Evolutionary conservation across 35 echinoderm and acorn worm species (phyloP).

Genomic region (Amphiura filiformis): DNA sequence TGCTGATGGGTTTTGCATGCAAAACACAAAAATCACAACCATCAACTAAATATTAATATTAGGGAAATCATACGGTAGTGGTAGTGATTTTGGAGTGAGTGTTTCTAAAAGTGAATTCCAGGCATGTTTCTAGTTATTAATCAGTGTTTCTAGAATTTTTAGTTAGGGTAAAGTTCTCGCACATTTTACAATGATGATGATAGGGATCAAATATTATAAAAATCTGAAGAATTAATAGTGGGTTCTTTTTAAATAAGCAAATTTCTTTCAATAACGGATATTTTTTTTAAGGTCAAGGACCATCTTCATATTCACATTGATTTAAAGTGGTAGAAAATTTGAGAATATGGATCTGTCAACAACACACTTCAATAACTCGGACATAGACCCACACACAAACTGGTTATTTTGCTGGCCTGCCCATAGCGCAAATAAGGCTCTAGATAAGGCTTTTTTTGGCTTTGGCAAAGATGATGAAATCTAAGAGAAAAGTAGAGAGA

Average conservation of each 20-base stretch:
- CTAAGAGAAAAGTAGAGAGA: background rate
- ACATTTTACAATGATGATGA: no score
- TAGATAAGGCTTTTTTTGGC: background rate
- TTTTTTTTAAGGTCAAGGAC: background rate
- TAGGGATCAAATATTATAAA: background rate
- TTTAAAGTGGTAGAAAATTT: background rate
- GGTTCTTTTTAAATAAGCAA: background rate
- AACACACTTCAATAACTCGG: background rate
- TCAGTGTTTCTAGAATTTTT: background rate
- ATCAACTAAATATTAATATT: background rate
- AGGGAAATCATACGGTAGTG: no score
- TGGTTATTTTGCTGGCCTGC: conserved; percentile 4
- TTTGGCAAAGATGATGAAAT: background rate
- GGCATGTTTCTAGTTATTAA: background rate
- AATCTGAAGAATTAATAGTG: background rate
- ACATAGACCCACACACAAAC: background rate
- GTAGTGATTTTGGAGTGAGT: background rate
- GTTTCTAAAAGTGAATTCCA: background rate
- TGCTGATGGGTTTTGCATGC: background rate
- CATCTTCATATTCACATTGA: background rate
- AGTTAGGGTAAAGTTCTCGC: no score
- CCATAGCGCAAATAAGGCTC: background rate
- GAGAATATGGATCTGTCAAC: background rate
- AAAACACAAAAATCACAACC: background rate
- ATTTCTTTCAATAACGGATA: background rate